phyloP scores from a whole-genome alignment of 2,113 vertebrate species.

The Pimephales promelas region DNA sequence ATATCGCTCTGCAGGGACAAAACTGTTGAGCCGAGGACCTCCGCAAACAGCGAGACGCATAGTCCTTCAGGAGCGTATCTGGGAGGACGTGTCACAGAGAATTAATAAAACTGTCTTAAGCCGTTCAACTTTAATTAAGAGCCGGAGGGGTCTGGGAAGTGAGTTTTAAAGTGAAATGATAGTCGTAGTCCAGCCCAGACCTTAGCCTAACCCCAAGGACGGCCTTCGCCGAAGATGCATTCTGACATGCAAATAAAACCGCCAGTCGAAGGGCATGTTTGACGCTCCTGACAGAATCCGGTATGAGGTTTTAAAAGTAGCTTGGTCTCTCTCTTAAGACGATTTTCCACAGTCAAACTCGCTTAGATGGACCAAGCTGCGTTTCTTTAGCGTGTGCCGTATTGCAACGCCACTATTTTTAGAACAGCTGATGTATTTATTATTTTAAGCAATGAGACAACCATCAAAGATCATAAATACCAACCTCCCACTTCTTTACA shows the following conservation, averaged over 20 bases:
- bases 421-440: background rate
- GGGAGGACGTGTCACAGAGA: conserved; percentile 46
- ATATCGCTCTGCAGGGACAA: conserved; percentile 37
- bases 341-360: conserved; percentile 39
- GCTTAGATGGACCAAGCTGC: conserved; percentile 17
- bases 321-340: conserved; percentile 8
- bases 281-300: conserved; percentile 25
- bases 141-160: conserved; percentile 33
- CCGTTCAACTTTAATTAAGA: conserved; percentile 58
- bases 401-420: conserved; percentile 8
- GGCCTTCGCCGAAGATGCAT: conserved; percentile 41
- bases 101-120: conserved; percentile 54
- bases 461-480: conserved; percentile 47
- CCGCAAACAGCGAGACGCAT: conserved; percentile 7
- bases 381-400: conserved; percentile 5
- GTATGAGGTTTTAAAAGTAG: conserved; percentile 27
- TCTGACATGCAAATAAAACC: conserved; percentile 56
- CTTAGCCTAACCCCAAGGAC: conserved; percentile 24
- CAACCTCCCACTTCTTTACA: conserved; percentile 42
- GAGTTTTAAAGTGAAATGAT: conserved; percentile 47
- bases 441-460: conserved; percentile 35
- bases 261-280: background rate
- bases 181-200: conserved; percentile 1
- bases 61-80: conserved; percentile 44
- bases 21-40: conserved; percentile 9